These are phyloP conservation scores for Rhinophrynus dorsalis DNA, from an alignment of 2,797 vertebrate species.

Conservation along the genomic window DNA sequence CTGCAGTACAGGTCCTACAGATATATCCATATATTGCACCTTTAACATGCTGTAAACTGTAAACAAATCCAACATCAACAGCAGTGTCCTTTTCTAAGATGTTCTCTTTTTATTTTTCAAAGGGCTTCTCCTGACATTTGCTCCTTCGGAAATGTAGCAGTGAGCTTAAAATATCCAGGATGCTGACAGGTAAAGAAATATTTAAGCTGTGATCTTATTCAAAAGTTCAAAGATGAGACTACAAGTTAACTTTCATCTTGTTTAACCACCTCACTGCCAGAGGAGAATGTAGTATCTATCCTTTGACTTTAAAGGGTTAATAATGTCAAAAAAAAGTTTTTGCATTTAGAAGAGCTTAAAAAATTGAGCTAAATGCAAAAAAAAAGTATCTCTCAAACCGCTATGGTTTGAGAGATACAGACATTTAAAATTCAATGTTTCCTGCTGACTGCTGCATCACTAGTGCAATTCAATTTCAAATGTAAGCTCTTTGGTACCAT, in stretches of 20 bases:
- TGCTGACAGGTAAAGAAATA: conserved; percentile 59
- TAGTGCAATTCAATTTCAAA: too few relatives aligned
- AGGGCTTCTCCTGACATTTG: conserved; percentile 62
- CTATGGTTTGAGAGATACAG: too few relatives aligned
- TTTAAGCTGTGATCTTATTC: conserved; percentile 1
- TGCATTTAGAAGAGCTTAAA: too few relatives aligned
- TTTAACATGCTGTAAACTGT: conserved; percentile 2
- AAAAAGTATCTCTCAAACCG: too few relatives aligned
- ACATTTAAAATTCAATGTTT: too few relatives aligned
- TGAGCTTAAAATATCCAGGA: conserved; percentile 54
- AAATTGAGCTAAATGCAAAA: too few relatives aligned
- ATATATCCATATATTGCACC: background rate
- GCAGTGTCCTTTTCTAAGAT: conserved; percentile 50
- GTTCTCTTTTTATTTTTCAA: conserved; percentile 59
- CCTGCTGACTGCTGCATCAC: too few relatives aligned
- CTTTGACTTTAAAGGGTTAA: too few relatives aligned
- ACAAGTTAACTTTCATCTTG: background rate
- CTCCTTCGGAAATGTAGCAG: conserved; percentile 53
- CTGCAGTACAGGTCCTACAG: background rate
- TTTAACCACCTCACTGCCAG: conserved; percentile 14
- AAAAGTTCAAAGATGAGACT: conserved; percentile 1
- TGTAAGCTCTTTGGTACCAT: too few relatives aligned
- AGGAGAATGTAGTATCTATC: too few relatives aligned
- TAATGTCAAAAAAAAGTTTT: too few relatives aligned
- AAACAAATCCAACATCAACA: background rate